phyloP scores from a whole-genome alignment of 2,797 vertebrate genomes.

The Antrozous pallidus region DNA sequence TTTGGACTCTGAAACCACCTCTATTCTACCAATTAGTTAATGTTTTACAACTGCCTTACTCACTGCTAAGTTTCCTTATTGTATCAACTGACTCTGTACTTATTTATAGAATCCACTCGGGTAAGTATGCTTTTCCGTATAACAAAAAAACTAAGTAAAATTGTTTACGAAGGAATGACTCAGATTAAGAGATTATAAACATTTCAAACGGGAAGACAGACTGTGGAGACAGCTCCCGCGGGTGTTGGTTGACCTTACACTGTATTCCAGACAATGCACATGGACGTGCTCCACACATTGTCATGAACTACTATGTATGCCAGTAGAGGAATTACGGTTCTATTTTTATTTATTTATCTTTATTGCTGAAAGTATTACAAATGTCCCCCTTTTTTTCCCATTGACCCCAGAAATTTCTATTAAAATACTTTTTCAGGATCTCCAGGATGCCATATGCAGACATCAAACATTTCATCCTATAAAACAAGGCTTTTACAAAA shows the following conservation, averaged over 20 bases:
- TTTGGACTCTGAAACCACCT: constrained; percentile 9
- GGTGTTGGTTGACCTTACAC: background rate
- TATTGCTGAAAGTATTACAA: too few relatives aligned
- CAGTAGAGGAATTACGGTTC: background rate
- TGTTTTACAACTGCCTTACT: constrained; percentile 11
- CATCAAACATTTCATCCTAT: background rate
- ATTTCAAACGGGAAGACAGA: background rate
- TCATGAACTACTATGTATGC: background rate
- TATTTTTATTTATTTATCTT: too few relatives aligned
- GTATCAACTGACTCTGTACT: background rate
- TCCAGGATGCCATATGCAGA: background rate
- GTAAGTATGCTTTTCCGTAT: background rate
- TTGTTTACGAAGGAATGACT: background rate
- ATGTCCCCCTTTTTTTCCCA: too few relatives aligned
- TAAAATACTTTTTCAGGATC: background rate
- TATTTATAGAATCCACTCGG: background rate
- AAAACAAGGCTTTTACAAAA: background rate
- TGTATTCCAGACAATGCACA: background rate
- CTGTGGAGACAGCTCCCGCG: background rate
- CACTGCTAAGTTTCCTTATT: constrained; percentile 15
- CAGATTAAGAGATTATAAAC: background rate
- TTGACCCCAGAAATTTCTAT: background rate
- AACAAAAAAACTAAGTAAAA: background rate
- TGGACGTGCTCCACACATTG: background rate
- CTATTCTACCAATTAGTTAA: constrained; percentile 39